phyloP scores from a whole-genome alignment of 2,888 invertebrate species.

The Chironomus riparius region DNA sequence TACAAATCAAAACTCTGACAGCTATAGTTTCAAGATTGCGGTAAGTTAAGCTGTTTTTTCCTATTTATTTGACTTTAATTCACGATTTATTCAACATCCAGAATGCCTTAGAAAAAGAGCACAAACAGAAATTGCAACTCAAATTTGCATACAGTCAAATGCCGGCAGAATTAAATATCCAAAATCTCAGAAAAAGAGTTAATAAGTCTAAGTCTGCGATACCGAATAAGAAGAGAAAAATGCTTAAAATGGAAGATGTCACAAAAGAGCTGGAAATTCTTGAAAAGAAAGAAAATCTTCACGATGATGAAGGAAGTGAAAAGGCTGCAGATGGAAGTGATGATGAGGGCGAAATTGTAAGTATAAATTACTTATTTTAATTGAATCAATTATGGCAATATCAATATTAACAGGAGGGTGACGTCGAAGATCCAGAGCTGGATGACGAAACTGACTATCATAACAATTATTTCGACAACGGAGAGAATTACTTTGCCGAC shows the following conservation, averaged over 20 bases:
- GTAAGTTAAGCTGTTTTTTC: neutral
- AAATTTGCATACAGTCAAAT: constrained; percentile 49
- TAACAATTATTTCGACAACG: constrained; percentile 81
- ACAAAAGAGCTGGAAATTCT: constrained; percentile 51
- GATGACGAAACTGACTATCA: constrained; percentile 84
- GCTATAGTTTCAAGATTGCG: neutral
- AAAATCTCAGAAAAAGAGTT: neutral
- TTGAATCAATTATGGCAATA: neutral
- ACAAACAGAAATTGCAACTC: constrained; percentile 34
- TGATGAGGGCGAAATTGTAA: constrained; percentile 35
- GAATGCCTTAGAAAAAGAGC: constrained; percentile 34
- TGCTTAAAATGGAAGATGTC: constrained; percentile 32
- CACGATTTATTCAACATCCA: constrained; percentile 27
- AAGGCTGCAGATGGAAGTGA: constrained; percentile 54
- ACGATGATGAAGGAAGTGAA: constrained; percentile 43
- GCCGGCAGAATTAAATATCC: constrained; percentile 53
- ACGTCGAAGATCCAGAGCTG: constrained; percentile 62
- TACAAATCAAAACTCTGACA: constrained; percentile 27
- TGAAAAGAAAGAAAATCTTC: constrained; percentile 51
- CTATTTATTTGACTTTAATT: neutral
- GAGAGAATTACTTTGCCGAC: constrained; percentile 67
- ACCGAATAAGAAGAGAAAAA: constrained; percentile 31
- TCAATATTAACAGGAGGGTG: constrained; percentile 28
- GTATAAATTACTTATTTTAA: neutral
- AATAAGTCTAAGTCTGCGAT: constrained; percentile 31